Evolutionary conservation across 2,797 vertebrate genomes (phyloP).

Genomic region (Craterocephalus amniculus): DNA sequence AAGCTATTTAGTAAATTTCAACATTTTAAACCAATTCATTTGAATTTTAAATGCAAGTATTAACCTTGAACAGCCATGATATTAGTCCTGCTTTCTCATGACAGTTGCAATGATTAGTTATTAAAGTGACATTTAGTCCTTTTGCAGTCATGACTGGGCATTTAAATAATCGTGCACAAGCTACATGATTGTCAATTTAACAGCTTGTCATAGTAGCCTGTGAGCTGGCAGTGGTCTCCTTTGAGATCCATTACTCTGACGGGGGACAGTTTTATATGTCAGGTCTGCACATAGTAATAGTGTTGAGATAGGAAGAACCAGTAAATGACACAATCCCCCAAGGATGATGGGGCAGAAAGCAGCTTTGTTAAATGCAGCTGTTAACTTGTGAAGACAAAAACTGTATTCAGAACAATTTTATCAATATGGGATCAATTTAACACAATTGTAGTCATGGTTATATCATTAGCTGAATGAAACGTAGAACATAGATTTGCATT

Average conservation of each 20-base stretch:
- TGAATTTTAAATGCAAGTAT: constrained; percentile 37
- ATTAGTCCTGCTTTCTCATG: constrained; percentile 20
- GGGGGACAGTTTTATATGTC: constrained; percentile 38
- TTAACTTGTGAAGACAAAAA: neutral
- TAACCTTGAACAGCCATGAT: constrained; percentile 40
- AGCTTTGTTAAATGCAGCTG: constrained; percentile 10
- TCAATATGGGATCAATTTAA: neutral
- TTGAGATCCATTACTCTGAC: constrained; percentile 59
- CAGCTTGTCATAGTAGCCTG: constrained; percentile 23
- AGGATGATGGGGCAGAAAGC: constrained; percentile 29
- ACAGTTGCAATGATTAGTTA: constrained; percentile 46
- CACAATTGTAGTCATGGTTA: neutral
- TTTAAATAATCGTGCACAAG: constrained; percentile 54
- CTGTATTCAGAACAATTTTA: neutral
- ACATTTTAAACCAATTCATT: constrained; percentile 42
- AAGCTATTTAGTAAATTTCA: constrained; percentile 24
- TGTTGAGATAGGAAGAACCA: constrained; percentile 11
- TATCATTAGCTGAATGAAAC: neutral
- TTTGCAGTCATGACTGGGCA: constrained; percentile 35
- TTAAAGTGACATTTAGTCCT: constrained; percentile 55
- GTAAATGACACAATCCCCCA: constrained; percentile 30
- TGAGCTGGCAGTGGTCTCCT: constrained; percentile 41
- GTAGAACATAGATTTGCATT: too few relatives aligned
- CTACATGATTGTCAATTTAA: constrained; percentile 51
- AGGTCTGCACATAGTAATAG: constrained; percentile 31